A percentile compares a stretch with the other conserved stretches of the same genome.
phyloP scores from a whole-genome alignment of 1,140 invertebrate species.

The Drosophila santomea region DNA sequence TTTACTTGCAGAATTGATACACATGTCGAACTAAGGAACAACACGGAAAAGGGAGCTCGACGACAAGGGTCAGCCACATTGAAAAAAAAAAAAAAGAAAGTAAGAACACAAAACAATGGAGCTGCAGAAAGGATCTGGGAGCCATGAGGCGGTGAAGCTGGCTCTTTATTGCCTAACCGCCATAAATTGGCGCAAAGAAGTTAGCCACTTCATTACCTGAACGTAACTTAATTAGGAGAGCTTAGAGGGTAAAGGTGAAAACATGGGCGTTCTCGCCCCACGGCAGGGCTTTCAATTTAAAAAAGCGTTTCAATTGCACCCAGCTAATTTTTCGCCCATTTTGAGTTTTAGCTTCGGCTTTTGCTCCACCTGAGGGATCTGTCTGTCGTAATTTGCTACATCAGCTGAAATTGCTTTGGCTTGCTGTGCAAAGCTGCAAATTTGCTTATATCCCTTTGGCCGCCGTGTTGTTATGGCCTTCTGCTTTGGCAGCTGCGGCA shows the following conservation, averaged over 20 bases:
- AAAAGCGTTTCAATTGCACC: slow-evolving; percentile 63
- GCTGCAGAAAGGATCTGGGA: background rate
- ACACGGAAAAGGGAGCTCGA: slow-evolving; percentile 11
- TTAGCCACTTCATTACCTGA: slow-evolving; percentile 71
- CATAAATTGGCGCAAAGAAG: slow-evolving; percentile 72
- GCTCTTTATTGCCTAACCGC: slow-evolving; percentile 44
- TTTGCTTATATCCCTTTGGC: slow-evolving; percentile 51
- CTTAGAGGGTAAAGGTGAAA: slow-evolving; percentile 23
- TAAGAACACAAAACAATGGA: background rate
- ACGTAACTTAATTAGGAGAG: slow-evolving; percentile 68
- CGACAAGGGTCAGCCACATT: background rate
- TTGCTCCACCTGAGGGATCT: slow-evolving; percentile 20
- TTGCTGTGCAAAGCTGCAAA: slow-evolving; percentile 8
- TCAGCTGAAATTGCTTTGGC: slow-evolving; percentile 46
- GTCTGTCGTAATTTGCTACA: slow-evolving; percentile 36
- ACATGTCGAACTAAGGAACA: slow-evolving; percentile 54
- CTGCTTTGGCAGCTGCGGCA: slow-evolving; percentile 3
- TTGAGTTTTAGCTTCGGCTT: slow-evolving; percentile 1
- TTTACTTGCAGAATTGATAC: slow-evolving; percentile 41
- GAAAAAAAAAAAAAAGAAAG: slow-evolving; percentile 3
- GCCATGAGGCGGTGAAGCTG: slow-evolving; percentile 7
- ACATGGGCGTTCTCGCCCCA: background rate
- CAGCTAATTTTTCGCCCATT: slow-evolving; percentile 50
- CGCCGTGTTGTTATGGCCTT: slow-evolving; percentile 8
- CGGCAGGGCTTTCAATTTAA: slow-evolving; percentile 59